phyloP scores from a whole-genome alignment of 2,113 vertebrate species.

The Naja naja region DNA sequence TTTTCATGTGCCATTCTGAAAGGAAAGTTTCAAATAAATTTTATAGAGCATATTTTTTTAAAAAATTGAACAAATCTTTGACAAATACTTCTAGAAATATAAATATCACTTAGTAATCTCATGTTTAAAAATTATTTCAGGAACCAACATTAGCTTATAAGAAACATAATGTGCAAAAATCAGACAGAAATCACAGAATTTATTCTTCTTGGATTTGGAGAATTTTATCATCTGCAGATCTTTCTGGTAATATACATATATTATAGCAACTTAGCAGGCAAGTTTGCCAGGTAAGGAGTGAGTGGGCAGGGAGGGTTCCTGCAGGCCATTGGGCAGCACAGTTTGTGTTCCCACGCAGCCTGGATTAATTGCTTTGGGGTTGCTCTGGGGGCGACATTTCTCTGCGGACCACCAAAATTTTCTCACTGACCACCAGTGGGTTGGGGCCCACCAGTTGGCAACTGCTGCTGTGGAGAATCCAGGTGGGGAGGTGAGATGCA shows the following conservation, averaged over 20 bases:
- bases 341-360: too few species aligned
- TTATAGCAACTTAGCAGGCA: too few species aligned
- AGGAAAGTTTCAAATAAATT: neutral
- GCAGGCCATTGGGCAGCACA: too few species aligned
- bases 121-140: neutral
- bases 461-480: too few species aligned
- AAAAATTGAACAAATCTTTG: neutral
- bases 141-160: neutral
- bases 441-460: too few species aligned
- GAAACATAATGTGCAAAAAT: slow-evolving; percentile 8
- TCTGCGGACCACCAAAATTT: too few species aligned
- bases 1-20: neutral
- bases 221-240: slow-evolving; percentile 3
- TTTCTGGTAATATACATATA: slow-evolving; percentile 15
- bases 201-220: slow-evolving; percentile 43
- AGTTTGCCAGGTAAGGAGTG: too few species aligned
- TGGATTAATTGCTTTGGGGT: too few species aligned
- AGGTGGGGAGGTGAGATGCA: too few species aligned
- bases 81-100: neutral
- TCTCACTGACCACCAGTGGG: too few species aligned
- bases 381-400: too few species aligned
- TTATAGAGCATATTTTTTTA: neutral
- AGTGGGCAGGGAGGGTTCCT: too few species aligned
- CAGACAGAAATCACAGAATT: slow-evolving; percentile 24
- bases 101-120: neutral